Evolutionary conservation across 2,113 vertebrate species (phyloP).

Genomic region (Hippocampus guttulatus): DNA sequence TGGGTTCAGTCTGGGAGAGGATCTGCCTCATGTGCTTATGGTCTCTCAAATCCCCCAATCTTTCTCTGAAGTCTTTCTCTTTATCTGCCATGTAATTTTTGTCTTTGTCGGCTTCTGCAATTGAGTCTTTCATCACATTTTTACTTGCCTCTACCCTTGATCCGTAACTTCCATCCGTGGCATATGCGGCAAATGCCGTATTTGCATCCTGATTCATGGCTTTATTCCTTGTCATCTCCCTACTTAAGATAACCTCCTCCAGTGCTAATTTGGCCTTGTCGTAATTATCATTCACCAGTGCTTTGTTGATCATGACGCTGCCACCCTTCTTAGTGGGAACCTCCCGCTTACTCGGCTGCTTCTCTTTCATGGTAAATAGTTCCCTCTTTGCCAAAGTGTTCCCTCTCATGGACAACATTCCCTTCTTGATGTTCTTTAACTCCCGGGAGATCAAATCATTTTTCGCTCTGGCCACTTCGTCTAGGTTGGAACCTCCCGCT

Average conservation of each 20-base stretch:
- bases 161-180: constrained; percentile 18
- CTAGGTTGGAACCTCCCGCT: constrained; percentile 28
- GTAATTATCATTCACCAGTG: constrained; percentile 60
- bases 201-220: constrained; percentile 24
- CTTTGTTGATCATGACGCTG: constrained; percentile 50
- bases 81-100: constrained; percentile 17
- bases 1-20: constrained; percentile 48
- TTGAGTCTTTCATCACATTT: constrained; percentile 14
- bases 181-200: constrained; percentile 11
- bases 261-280: constrained; percentile 68
- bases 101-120: constrained; percentile 3
- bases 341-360: constrained; percentile 35
- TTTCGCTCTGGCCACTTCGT: constrained; percentile 52
- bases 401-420: constrained; percentile 62
- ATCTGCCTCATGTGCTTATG: constrained; percentile 54
- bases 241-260: constrained; percentile 68
- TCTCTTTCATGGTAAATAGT: constrained; percentile 54
- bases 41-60: constrained; percentile 50
- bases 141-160: constrained; percentile 23
- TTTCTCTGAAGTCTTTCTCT: constrained; percentile 45
- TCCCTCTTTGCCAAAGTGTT: constrained; percentile 65
- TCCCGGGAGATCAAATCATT: constrained; percentile 61
- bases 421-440: constrained; percentile 59
- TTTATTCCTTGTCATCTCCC: constrained; percentile 50
- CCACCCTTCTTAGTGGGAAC: constrained; percentile 33